These are phyloP conservation scores for Ovis aries DNA, from an alignment of 2,113 vertebrate species.

Conservation along the genomic window DNA sequence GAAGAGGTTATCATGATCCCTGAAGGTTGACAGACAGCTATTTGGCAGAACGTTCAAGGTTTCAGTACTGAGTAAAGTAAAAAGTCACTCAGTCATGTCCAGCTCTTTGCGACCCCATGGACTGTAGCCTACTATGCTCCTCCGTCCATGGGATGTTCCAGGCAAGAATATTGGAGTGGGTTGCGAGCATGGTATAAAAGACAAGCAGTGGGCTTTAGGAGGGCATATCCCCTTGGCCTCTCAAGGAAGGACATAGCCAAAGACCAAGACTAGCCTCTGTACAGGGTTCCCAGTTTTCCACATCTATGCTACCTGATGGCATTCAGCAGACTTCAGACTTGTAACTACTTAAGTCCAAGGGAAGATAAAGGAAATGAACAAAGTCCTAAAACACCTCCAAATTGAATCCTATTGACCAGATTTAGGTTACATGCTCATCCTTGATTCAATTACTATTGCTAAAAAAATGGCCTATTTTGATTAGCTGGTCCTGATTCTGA, in stretches of 20 bases:
- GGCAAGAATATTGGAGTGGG: too few relatives aligned
- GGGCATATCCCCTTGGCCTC: background rate
- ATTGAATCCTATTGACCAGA: background rate
- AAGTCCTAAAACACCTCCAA: background rate
- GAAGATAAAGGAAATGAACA: background rate
- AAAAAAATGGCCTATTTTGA: background rate
- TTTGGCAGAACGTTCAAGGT: background rate
- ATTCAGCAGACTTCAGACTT: background rate
- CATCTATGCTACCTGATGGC: background rate
- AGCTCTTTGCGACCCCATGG: too few relatives aligned
- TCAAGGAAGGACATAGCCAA: background rate
- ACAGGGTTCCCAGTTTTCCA: fast-evolving
- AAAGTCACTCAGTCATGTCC: too few relatives aligned
- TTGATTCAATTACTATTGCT: background rate
- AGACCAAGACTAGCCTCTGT: background rate
- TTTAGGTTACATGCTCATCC: background rate
- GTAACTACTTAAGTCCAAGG: background rate
- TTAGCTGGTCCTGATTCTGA: background rate
- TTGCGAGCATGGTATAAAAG: background rate
- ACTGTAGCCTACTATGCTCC: too few relatives aligned
- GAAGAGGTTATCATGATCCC: background rate
- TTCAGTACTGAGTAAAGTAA: background rate
- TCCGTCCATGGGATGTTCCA: too few relatives aligned
- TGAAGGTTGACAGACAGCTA: background rate
- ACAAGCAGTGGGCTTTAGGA: fast-evolving